Evolutionary conservation across 2,888 invertebrate species (phyloP).

Genomic region (Drosophila robusta): DNA sequence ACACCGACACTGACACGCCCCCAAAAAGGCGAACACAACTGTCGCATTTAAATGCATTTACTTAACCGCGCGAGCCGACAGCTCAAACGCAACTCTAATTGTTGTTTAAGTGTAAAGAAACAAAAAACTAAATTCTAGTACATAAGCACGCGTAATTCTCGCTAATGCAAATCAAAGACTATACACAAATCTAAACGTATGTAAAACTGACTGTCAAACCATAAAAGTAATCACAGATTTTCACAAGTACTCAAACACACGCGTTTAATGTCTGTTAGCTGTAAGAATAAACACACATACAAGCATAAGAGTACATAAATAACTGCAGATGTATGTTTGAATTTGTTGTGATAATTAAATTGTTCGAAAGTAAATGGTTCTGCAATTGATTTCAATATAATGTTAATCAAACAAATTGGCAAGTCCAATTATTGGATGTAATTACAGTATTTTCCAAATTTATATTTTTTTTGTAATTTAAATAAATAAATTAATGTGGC

Average conservation of each 20-base stretch:
- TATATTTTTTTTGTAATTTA: background rate
- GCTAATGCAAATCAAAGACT: slow-evolving; percentile 53
- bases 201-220: slow-evolving; percentile 42
- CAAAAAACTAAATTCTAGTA: slow-evolving; percentile 22
- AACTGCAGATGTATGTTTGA: slow-evolving; percentile 31
- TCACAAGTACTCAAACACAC: slow-evolving; percentile 4
- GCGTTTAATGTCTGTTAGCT: slow-evolving; percentile 36
- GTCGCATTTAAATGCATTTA: slow-evolving; percentile 70
- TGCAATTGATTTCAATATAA: slow-evolving; percentile 26
- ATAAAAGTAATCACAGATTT: slow-evolving; percentile 20
- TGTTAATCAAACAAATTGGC: background rate
- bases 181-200: slow-evolving; percentile 35
- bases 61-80: slow-evolving; percentile 18
- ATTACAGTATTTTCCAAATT: background rate
- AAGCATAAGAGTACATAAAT: slow-evolving; percentile 16
- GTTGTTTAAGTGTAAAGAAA: slow-evolving; percentile 51
- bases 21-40: slow-evolving; percentile 21
- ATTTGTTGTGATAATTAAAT: slow-evolving; percentile 70
- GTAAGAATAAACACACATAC: slow-evolving; percentile 20
- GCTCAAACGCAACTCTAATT: slow-evolving; percentile 36
- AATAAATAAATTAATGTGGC: background rate
- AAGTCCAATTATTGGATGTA: background rate
- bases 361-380: slow-evolving; percentile 39
- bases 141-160: slow-evolving; percentile 37
- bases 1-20: slow-evolving; percentile 31